Evolutionary conservation across 1,140 invertebrate species (phyloP).

Genomic region (Aplysia californica): DNA sequence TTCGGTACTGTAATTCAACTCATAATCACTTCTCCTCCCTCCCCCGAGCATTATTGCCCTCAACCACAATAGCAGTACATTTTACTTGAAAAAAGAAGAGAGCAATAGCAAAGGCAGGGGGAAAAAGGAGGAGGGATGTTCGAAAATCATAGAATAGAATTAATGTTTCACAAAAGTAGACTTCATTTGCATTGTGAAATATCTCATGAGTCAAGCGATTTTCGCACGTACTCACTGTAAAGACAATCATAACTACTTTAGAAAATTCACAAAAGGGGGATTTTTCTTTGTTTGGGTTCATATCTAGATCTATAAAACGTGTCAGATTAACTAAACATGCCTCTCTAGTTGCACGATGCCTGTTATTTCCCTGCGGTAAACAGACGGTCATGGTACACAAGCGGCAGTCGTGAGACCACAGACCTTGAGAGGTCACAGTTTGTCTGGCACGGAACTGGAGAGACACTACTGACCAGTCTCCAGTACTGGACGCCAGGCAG

Average conservation of each 20-base stretch:
- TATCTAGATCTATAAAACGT: not conserved
- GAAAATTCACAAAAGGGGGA: not conserved
- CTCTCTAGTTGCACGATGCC: not conserved
- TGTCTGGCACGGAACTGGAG: conserved; percentile 12
- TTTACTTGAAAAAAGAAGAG: no score
- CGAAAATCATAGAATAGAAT: no score
- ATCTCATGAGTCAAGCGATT: no score
- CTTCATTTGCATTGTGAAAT: no score
- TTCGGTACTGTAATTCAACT: no score
- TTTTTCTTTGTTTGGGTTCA: not conserved
- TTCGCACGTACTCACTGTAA: not conserved
- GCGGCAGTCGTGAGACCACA: conserved; percentile 19
- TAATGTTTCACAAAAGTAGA: no score
- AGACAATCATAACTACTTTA: not conserved
- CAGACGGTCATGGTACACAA: conserved; percentile 34
- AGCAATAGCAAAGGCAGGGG: no score
- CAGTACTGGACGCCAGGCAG: not conserved
- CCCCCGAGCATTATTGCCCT: no score
- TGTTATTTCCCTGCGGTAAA: not conserved
- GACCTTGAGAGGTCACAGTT: not conserved
- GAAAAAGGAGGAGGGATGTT: no score
- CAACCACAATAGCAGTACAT: no score
- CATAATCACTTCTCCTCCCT: no score
- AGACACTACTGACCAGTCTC: not conserved
- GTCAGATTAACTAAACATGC: not conserved